Conservation (phyloP, 2,797 vertebrate genomes). For the Muscicapa comitata region DNA sequence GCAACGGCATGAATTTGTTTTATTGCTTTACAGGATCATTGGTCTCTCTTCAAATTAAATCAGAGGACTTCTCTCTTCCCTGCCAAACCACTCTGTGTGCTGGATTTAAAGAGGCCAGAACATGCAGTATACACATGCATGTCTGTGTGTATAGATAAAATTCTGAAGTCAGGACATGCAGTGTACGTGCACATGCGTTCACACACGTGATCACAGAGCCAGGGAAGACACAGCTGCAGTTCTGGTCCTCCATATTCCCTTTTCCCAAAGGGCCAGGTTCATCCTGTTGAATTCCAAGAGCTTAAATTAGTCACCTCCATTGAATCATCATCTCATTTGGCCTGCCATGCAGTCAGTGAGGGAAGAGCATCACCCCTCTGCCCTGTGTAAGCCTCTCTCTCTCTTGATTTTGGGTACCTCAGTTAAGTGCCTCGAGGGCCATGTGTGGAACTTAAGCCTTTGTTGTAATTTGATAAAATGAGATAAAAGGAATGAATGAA, state of each 20-base stretch:
- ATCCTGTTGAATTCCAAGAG: not conserved
- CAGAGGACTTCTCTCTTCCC: not conserved
- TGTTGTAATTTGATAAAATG: too few species aligned
- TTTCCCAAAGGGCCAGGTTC: not conserved
- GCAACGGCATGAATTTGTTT: not conserved
- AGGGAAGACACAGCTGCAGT: not conserved
- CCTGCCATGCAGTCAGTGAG: not conserved
- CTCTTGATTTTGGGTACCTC: too few species aligned
- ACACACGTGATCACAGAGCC: not conserved
- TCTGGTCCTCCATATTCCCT: not conserved
- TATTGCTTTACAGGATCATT: not conserved
- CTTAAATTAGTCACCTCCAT: not conserved
- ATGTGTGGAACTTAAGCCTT: not conserved
- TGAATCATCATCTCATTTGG: not conserved
- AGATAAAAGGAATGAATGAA: too few species aligned
- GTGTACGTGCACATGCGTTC: fast-evolving
- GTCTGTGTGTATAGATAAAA: not conserved
- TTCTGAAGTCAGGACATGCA: not conserved
- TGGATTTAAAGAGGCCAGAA: not conserved
- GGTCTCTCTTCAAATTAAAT: not conserved
- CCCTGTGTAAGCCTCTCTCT: not conserved
- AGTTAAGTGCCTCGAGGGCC: not conserved
- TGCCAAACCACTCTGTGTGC: not conserved
- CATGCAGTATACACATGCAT: not conserved
- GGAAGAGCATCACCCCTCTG: not conserved